A percentile compares a stretch with the other conserved stretches of the same genome.
These are phyloP conservation scores for Drosophila mulleri DNA, from an alignment of 2,888 invertebrate genomes.

Conservation along the genomic window DNA sequence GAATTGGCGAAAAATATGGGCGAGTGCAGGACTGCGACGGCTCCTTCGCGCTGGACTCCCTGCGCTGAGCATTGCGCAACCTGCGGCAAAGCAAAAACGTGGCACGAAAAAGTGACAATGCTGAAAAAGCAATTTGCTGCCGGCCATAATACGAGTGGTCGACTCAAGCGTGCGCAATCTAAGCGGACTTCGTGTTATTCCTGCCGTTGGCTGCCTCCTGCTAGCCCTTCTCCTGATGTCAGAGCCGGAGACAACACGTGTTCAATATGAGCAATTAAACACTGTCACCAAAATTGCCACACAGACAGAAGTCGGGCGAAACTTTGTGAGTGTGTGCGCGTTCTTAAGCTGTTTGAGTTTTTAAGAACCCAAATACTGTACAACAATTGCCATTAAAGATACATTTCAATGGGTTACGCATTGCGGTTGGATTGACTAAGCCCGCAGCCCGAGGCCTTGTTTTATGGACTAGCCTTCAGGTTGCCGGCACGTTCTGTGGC, in stretches of 20 bases:
- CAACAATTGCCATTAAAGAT: constrained; percentile 75
- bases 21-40: constrained; percentile 21
- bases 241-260: constrained; percentile 68
- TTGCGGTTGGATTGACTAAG: constrained; percentile 61
- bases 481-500: constrained; percentile 55
- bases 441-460: constrained; percentile 31
- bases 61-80: constrained; percentile 40
- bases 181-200: constrained; percentile 29
- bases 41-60: constrained; percentile 25
- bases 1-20: constrained; percentile 66
- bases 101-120: constrained; percentile 76
- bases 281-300: constrained; percentile 70
- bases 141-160: constrained; percentile 66
- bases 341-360: constrained; percentile 30
- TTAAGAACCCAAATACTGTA: constrained; percentile 53
- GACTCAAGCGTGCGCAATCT: constrained; percentile 53
- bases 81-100: constrained; percentile 56
- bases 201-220: neutral
- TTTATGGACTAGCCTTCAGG: constrained; percentile 52
- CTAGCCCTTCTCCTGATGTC: constrained; percentile 1
- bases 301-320: constrained; percentile 32
- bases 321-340: neutral
- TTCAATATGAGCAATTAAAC: constrained; percentile 82
- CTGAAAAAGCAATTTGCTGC: constrained; percentile 79
- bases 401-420: constrained; percentile 61